These are phyloP conservation scores for Xestia rhomboidea DNA, from an alignment of 2,888 invertebrate genomes.

Conservation along the genomic window DNA sequence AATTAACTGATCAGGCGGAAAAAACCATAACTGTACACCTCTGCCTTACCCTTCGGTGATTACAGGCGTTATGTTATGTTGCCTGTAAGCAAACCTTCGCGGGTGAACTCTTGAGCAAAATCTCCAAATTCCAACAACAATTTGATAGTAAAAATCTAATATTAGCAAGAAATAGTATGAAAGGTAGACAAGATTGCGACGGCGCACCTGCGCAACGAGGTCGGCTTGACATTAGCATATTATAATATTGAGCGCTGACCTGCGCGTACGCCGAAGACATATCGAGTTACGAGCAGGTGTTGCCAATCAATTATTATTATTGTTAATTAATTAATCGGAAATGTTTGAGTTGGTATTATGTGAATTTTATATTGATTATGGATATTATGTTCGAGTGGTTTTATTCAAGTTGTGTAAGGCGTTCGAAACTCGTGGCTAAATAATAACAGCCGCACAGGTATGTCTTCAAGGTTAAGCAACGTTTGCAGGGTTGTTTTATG, in stretches of 20 bases:
- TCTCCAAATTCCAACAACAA: neutral
- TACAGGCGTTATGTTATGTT: neutral
- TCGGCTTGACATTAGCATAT: slow-evolving; percentile 71
- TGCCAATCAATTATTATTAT: slow-evolving; percentile 68
- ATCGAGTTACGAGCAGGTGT: slow-evolving; percentile 79
- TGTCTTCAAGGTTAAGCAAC: neutral
- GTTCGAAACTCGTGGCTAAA: neutral
- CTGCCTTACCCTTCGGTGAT: neutral
- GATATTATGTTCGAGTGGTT: neutral
- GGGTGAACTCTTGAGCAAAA: neutral
- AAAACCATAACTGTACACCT: too few relatives aligned
- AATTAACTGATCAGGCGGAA: too few relatives aligned
- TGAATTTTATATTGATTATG: slow-evolving; percentile 22
- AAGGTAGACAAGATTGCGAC: slow-evolving; percentile 38
- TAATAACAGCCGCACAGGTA: neutral
- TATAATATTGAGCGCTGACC: slow-evolving; percentile 52
- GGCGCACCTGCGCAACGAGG: slow-evolving; percentile 74
- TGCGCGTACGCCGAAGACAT: slow-evolving; percentile 62
- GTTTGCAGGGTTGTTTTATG: too few relatives aligned
- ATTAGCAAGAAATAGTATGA: slow-evolving; percentile 37
- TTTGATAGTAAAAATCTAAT: slow-evolving; percentile 12
- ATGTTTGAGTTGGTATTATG: slow-evolving; percentile 11
- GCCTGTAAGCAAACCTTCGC: neutral
- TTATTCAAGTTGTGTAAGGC: neutral
- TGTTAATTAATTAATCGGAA: slow-evolving; percentile 14